phyloP scores from a whole-genome alignment of 2,797 vertebrate species.

The Sebastes hubbsi region DNA sequence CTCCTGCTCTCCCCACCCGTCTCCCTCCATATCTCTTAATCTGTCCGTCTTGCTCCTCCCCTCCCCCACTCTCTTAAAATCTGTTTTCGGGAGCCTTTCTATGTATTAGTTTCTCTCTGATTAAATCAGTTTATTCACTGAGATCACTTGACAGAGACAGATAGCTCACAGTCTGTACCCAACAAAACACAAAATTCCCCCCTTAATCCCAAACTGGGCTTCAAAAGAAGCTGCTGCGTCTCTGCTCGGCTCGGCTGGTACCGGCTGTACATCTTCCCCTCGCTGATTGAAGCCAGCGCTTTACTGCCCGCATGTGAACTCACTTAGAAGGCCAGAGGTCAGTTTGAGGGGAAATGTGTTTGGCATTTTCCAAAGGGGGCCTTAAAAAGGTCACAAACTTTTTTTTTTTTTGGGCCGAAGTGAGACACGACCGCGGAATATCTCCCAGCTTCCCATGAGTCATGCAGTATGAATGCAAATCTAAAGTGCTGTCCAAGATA shows the following conservation, averaged over 20 bases:
- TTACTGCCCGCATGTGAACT: conserved; percentile 35
- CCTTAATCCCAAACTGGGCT: conserved; percentile 6
- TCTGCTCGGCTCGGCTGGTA: conserved; percentile 21
- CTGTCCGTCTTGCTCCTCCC: conserved; percentile 5
- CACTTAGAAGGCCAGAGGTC: conserved; percentile 57
- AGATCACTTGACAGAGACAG: conserved; percentile 21
- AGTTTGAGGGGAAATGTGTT: conserved; percentile 47
- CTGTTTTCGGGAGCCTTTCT: conserved; percentile 18
- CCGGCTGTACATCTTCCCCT: conserved; percentile 37
- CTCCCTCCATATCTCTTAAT: conserved; percentile 41
- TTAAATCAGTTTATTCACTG: conserved; percentile 34
- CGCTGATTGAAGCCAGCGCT: conserved; percentile 53
- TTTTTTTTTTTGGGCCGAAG: not conserved
- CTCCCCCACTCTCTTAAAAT: conserved; percentile 12
- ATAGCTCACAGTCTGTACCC: conserved; percentile 7
- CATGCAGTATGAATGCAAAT: conserved; percentile 41
- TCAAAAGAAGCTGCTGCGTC: conserved; percentile 1
- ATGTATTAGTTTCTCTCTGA: conserved; percentile 32
- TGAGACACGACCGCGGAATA: not conserved
- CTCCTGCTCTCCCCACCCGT: not conserved
- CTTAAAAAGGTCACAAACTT: conserved; percentile 8
- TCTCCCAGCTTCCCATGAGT: conserved; percentile 28
- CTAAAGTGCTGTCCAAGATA: conserved; percentile 20
- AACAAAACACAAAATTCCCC: not conserved
- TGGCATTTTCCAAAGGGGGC: conserved; percentile 44